Evolutionary conservation across 2,888 invertebrate species (phyloP).

Genomic region (Archips crataeganus): DNA sequence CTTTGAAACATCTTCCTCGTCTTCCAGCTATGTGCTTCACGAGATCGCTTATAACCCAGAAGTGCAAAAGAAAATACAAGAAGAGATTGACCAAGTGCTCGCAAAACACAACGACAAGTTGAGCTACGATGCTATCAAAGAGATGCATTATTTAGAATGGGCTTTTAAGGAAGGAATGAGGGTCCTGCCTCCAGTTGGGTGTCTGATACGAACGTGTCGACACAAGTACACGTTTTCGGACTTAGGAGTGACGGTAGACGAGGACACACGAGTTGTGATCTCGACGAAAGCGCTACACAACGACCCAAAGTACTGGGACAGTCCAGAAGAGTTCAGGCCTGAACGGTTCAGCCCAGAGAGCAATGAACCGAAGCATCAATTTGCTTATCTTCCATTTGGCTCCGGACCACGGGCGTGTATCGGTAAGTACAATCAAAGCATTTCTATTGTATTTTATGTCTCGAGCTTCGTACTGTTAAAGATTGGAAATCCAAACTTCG

Average conservation of each 20-base stretch:
- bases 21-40: no score
- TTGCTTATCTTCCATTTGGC: no score
- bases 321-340: constrained; percentile 36
- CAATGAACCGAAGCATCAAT: no score
- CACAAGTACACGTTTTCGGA: constrained; percentile 34
- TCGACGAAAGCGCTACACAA: constrained; percentile 36
- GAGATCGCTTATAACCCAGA: no score
- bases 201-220: constrained; percentile 19
- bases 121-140: constrained; percentile 30
- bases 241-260: constrained; percentile 24
- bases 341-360: no score
- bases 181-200: constrained; percentile 21
- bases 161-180: constrained; percentile 33
- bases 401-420: no score
- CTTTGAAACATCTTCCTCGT: no score
- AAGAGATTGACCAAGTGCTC: constrained; percentile 47
- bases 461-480: no score
- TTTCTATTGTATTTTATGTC: no score
- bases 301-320: constrained; percentile 40
- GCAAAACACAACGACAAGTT: constrained; percentile 18
- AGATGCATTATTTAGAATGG: constrained; percentile 36
- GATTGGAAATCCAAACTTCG: no score
- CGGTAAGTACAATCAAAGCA: no score
- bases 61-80: no score
- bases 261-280: constrained; percentile 11